Evolutionary conservation across 2,888 invertebrate genomes (phyloP).

Genomic region (Nymphalis polychloros): DNA sequence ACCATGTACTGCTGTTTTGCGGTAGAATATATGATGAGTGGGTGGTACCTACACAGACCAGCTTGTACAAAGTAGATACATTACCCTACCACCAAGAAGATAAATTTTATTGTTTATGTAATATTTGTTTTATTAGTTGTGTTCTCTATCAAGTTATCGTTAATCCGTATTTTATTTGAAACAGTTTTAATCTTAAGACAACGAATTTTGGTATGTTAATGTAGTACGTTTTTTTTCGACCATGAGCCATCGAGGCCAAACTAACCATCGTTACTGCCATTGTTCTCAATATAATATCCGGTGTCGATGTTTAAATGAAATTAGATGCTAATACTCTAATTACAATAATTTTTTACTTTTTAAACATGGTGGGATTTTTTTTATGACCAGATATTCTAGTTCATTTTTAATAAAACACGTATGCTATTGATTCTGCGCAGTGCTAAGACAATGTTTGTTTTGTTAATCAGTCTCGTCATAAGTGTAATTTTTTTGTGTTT

Average conservation of each 20-base stretch:
- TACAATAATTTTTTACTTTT: constrained; percentile 13
- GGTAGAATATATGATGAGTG: no score
- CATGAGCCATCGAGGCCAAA: background rate
- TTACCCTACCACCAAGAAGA: no score
- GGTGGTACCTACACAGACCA: no score
- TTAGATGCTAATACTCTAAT: constrained; percentile 17
- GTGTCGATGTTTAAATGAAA: constrained; percentile 16
- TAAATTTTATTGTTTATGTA: no score
- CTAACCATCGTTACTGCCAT: constrained; percentile 18
- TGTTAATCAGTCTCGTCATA: constrained; percentile 20
- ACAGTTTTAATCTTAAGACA: no score
- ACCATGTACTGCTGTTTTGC: no score
- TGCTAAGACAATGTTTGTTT: constrained; percentile 26
- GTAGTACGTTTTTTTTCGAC: background rate
- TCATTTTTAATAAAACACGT: background rate
- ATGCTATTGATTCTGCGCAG: background rate
- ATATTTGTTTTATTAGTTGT: no score
- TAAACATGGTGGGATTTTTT: constrained; percentile 22
- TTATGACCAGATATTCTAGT: constrained; percentile 1
- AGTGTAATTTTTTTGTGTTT: constrained; percentile 23
- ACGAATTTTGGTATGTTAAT: background rate
- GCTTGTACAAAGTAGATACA: no score
- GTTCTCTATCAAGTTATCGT: no score
- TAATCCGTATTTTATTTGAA: no score
- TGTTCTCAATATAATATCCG: constrained; percentile 28